Evolutionary conservation across 2,888 invertebrate genomes (phyloP).

Genomic region (Lycia hirtaria): DNA sequence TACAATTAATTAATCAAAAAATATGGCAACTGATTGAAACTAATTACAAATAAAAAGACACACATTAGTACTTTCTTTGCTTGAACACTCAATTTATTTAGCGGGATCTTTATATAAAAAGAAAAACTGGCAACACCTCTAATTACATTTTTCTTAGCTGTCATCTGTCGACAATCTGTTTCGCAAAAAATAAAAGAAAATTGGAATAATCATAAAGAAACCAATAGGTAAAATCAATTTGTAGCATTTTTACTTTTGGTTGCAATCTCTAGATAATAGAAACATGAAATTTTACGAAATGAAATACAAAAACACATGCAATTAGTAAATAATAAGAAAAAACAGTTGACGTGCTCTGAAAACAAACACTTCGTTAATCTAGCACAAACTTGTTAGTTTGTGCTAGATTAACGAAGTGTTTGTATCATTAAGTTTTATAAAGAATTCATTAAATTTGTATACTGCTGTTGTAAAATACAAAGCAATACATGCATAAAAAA

Average conservation of each 20-base stretch:
- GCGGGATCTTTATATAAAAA: no score
- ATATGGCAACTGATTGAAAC: slow-evolving; percentile 42
- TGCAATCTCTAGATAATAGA: no score
- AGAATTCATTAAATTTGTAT: no score
- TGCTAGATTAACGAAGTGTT: neutral
- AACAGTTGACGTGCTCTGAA: slow-evolving; percentile 1
- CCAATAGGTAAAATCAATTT: no score
- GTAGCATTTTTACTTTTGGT: no score
- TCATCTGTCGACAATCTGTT: no score
- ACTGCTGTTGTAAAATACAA: neutral
- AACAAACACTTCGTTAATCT: slow-evolving; percentile 12
- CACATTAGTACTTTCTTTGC: slow-evolving; percentile 21
- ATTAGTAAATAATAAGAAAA: neutral
- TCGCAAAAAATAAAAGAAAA: no score
- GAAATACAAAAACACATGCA: slow-evolving; percentile 21
- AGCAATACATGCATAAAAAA: slow-evolving; percentile 36
- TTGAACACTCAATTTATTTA: slow-evolving; percentile 3
- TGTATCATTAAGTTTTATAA: no score
- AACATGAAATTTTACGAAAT: neutral
- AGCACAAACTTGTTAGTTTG: neutral
- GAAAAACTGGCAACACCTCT: no score
- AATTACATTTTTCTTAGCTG: no score
- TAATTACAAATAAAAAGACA: slow-evolving; percentile 28
- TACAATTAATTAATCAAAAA: slow-evolving; percentile 31
- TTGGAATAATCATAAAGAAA: no score